Conservation (phyloP, 2,113 vertebrate genomes). For the Herpailurus yagouaroundi region DNA sequence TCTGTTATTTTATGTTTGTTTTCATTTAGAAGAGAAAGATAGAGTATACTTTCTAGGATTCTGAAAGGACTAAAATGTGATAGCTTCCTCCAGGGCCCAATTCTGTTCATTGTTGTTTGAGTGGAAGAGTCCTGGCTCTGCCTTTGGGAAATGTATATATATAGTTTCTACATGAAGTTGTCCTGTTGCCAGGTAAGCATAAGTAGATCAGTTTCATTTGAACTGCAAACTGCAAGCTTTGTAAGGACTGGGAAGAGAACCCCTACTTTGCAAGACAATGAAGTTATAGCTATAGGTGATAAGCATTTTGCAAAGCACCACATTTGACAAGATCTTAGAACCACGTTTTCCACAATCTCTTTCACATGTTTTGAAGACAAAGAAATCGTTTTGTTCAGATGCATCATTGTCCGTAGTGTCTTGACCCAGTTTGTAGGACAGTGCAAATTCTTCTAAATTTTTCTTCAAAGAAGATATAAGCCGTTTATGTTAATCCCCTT, state of each 20-base stretch:
- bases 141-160: not conserved
- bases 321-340: not conserved
- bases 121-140: not conserved
- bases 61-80: not conserved
- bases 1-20: not conserved
- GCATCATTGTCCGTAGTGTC: not conserved
- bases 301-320: slow-evolving; percentile 16
- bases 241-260: not conserved
- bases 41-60: not conserved
- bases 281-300: not conserved
- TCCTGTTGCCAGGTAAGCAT: not conserved
- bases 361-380: not conserved
- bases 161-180: not conserved
- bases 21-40: not conserved
- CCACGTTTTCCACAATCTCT: not conserved
- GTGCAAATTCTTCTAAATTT: not conserved
- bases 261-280: not conserved
- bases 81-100: not conserved
- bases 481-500: not conserved
- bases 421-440: not conserved
- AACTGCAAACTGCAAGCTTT: not conserved
- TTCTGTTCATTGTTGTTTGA: not conserved
- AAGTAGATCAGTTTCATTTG: not conserved
- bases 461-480: not conserved
- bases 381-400: not conserved